These are phyloP conservation scores for Alligator mississippiensis DNA, from an alignment of 2,113 vertebrate genomes.

Conservation along the genomic window DNA sequence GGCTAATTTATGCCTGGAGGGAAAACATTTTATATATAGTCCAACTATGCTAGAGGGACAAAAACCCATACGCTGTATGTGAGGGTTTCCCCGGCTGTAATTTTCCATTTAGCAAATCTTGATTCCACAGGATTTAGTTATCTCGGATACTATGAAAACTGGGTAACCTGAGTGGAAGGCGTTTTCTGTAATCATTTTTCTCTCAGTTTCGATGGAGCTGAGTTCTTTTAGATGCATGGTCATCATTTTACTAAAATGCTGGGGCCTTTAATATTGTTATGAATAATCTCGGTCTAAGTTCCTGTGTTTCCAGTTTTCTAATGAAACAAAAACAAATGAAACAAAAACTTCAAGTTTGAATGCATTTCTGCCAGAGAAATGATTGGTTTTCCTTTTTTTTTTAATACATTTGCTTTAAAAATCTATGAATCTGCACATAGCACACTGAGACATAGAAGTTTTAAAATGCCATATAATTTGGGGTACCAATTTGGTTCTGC, in stretches of 20 bases:
- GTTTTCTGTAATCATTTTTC: neutral
- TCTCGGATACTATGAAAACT: neutral
- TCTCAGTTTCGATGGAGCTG: neutral
- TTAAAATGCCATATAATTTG: neutral
- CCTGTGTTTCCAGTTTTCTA: neutral
- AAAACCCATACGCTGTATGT: neutral
- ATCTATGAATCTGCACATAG: neutral
- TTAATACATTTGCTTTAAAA: neutral
- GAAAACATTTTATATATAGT: neutral
- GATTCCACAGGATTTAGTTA: neutral
- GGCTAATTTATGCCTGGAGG: neutral
- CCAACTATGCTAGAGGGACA: neutral
- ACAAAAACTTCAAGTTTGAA: neutral
- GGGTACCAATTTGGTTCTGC: neutral
- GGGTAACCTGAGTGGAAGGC: neutral
- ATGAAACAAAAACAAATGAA: neutral
- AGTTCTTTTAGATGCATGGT: neutral
- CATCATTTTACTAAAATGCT: neutral
- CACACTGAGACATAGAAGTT: neutral
- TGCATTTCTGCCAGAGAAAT: neutral
- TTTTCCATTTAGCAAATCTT: rapidly evolving
- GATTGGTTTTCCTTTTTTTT: neutral
- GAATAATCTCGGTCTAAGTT: neutral
- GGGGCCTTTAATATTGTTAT: too few species aligned
- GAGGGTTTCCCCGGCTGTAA: neutral